Percentiles rank a stretch among this genome's conserved stretches.
Evolutionary conservation across 2,797 vertebrate genomes (phyloP).

Genomic region (Acipenser transmontanus): DNA sequence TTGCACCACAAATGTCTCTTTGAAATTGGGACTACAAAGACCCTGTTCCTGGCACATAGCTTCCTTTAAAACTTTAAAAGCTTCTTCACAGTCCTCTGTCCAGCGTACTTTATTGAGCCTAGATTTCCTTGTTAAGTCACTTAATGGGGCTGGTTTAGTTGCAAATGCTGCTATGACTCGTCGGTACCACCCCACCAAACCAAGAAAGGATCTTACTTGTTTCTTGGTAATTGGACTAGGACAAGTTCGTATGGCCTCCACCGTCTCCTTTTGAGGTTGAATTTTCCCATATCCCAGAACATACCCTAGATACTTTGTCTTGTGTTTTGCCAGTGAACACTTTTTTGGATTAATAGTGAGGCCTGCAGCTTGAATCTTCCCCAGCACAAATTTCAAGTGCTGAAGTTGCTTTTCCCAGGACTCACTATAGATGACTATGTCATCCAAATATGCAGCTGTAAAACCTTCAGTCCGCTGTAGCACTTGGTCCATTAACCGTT

Average conservation of each 20-base stretch:
- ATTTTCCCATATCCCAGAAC: not conserved
- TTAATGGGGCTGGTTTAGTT: not conserved
- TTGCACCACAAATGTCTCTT: not conserved
- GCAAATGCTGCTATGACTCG: not conserved
- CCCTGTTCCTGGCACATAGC: not conserved
- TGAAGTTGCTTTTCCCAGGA: not conserved
- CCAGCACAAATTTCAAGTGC: not conserved
- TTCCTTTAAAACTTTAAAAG: not conserved
- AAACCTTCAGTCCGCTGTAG: not conserved
- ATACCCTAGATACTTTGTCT: not conserved
- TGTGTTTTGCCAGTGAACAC: not conserved
- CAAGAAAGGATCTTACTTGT: not conserved
- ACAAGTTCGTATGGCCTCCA: not conserved
- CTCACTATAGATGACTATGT: not conserved
- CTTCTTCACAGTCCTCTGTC: not conserved
- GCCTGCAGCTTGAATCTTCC: not conserved
- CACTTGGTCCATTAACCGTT: not conserved
- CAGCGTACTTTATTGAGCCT: not conserved
- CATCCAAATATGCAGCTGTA: not conserved
- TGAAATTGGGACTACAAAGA: not conserved
- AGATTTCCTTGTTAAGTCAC: not conserved
- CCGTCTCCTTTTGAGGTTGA: not conserved
- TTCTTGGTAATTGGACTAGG: not conserved
- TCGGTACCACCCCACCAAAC: not conserved
- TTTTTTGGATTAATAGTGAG: not conserved